Percentiles rank a stretch among this genome's conserved stretches.
These are phyloP conservation scores for Arenaria interpres DNA, from an alignment of 2,113 vertebrate genomes.

Conservation along the genomic window DNA sequence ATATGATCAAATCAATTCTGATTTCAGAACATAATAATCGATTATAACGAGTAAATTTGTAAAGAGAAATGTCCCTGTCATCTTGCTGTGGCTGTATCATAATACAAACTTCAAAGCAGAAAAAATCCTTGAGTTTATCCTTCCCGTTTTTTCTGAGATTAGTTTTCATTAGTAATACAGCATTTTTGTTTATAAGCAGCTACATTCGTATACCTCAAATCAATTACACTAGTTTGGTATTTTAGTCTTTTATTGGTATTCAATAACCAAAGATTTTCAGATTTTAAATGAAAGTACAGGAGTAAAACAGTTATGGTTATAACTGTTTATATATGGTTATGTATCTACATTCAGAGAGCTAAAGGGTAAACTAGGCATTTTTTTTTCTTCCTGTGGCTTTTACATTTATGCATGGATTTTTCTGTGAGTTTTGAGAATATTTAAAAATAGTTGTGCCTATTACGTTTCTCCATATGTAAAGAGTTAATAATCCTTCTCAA, in stretches of 20 bases:
- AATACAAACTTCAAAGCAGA: neutral
- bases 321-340: neutral
- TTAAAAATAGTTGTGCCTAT: neutral
- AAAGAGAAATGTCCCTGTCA: neutral
- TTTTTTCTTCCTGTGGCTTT: neutral
- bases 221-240: neutral
- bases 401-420: neutral
- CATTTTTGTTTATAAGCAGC: neutral
- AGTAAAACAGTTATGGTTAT: neutral
- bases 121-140: neutral
- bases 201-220: neutral
- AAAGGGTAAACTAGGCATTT: neutral
- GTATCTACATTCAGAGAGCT: neutral
- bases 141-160: neutral
- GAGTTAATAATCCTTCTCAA: neutral
- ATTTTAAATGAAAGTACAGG: neutral
- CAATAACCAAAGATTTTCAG: neutral
- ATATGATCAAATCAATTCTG: neutral
- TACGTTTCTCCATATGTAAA: neutral
- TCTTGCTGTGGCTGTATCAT: neutral
- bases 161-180: neutral
- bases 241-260: neutral
- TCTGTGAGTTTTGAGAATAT: neutral
- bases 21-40: neutral
- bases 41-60: neutral